Percentiles rank a stretch among this genome's conserved stretches.
Conservation (phyloP, 2,797 vertebrate genomes). For the Pampus argenteus region DNA sequence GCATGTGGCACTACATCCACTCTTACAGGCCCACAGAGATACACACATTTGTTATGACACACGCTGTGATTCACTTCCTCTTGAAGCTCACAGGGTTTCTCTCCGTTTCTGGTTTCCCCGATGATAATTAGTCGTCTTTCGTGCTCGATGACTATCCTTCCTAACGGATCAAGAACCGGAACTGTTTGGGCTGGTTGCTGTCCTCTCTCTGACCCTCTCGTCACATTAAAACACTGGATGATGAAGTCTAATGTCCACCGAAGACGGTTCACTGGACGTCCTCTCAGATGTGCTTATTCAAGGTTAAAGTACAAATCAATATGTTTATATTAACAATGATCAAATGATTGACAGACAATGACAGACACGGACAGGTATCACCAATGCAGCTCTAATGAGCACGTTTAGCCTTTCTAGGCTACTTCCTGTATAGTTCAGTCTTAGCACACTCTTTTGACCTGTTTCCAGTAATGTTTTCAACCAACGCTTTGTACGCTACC, state of each 20-base stretch:
- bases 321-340: neutral
- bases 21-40: neutral
- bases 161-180: conserved; percentile 20
- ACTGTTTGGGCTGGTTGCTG: conserved; percentile 17
- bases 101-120: neutral
- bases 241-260: neutral
- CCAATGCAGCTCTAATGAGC: neutral
- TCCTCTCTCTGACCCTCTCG: conserved; percentile 11
- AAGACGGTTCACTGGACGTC: neutral
- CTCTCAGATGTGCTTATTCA: neutral
- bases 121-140: conserved; percentile 34
- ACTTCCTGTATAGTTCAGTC: neutral
- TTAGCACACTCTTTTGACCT: no score
- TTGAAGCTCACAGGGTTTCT: neutral
- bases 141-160: neutral
- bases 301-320: neutral
- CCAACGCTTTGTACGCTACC: neutral
- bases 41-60: conserved; percentile 15
- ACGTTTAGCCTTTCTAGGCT: neutral
- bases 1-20: neutral
- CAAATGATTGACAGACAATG: neutral
- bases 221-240: conserved; percentile 33
- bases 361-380: neutral
- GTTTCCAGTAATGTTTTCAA: neutral
- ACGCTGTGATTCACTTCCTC: conserved; percentile 9